These are phyloP conservation scores for Siniperca undulata DNA, from an alignment of 2,797 vertebrate species.

Conservation along the genomic window DNA sequence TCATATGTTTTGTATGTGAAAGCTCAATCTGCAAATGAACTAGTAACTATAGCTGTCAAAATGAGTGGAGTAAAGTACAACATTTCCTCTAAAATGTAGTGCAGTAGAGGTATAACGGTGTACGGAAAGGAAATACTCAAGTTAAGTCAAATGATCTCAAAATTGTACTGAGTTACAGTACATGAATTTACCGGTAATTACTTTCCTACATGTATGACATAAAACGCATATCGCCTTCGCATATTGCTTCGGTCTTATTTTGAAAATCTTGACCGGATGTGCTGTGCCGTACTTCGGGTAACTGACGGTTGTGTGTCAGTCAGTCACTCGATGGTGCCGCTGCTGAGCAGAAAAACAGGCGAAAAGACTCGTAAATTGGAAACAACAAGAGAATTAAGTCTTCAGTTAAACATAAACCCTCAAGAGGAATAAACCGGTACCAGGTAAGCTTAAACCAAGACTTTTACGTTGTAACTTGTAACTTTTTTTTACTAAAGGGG, in stretches of 20 bases:
- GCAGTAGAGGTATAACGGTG: too few relatives aligned
- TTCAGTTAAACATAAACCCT: neutral
- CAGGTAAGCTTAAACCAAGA: slow-evolving; percentile 51
- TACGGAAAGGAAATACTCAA: neutral
- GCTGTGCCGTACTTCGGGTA: rapidly evolving
- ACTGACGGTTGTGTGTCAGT: slow-evolving; percentile 46
- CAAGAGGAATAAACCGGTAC: neutral
- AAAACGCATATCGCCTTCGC: neutral
- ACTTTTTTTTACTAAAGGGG: slow-evolving; percentile 52
- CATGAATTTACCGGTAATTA: neutral
- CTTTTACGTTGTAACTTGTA: neutral
- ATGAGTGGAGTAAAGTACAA: too few relatives aligned
- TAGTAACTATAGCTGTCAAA: neutral
- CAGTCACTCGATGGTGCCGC: slow-evolving; percentile 61
- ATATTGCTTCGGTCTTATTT: slow-evolving; percentile 44
- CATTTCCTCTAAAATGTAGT: neutral
- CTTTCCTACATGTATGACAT: neutral
- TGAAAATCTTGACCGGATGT: slow-evolving; percentile 59
- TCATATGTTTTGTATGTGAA: neutral
- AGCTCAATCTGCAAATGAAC: neutral
- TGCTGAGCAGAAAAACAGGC: slow-evolving; percentile 58
- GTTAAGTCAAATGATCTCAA: neutral
- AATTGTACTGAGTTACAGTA: neutral
- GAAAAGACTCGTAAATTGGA: slow-evolving; percentile 48
- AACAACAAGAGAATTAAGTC: slow-evolving; percentile 2